A percentile compares a stretch with the other conserved stretches of the same genome.
These are phyloP conservation scores for Thripadectes ignobilis DNA, from an alignment of 2,797 vertebrate genomes.

Conservation along the genomic window DNA sequence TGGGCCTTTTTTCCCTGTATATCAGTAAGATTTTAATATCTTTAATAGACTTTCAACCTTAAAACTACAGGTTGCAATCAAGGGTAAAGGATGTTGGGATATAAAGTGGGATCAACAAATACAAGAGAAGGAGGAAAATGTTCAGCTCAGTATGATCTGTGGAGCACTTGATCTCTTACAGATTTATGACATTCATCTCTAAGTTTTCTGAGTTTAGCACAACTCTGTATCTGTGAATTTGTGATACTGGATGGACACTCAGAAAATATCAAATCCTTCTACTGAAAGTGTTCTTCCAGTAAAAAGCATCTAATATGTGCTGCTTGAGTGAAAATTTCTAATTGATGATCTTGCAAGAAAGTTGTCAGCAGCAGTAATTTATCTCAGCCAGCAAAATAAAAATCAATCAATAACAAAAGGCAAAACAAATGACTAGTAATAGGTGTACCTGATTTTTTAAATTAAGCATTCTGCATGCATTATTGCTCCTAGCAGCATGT, in stretches of 20 bases:
- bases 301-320: background rate
- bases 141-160: background rate
- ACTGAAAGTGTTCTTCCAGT: background rate
- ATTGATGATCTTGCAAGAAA: constrained; percentile 3
- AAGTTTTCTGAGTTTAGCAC: background rate
- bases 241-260: background rate
- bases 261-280: background rate
- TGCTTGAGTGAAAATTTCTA: background rate
- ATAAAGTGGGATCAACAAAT: background rate
- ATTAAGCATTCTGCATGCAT: constrained; percentile 77
- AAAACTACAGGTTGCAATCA: background rate
- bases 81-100: background rate
- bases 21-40: background rate
- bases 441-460: constrained; percentile 76
- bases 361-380: constrained; percentile 49
- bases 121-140: background rate
- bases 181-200: background rate
- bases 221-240: background rate
- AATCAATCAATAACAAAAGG: constrained; percentile 76
- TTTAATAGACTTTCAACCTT: background rate
- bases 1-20: background rate
- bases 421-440: constrained; percentile 78
- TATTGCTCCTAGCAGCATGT: constrained; percentile 78
- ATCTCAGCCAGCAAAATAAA: constrained; percentile 53
- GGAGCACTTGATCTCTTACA: background rate